These are phyloP conservation scores for Ryuthela nishihirai DNA, from an alignment of 2,888 invertebrate genomes.

Conservation along the genomic window DNA sequence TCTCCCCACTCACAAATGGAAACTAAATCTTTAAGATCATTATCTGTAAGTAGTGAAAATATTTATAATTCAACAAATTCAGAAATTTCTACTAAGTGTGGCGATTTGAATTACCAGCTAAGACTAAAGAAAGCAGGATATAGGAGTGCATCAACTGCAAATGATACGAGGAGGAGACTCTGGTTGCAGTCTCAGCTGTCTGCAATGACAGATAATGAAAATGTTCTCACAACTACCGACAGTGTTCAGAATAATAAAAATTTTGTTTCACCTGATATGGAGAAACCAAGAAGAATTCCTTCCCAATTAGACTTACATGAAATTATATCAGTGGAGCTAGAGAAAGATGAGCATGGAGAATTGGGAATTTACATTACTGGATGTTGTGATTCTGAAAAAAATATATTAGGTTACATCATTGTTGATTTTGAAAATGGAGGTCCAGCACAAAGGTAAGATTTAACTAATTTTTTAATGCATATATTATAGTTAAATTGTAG, in stretches of 20 bases:
- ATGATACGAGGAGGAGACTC: constrained; percentile 16
- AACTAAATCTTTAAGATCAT: constrained; percentile 26
- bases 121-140: constrained; percentile 31
- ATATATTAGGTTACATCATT: constrained; percentile 53
- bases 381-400: constrained; percentile 33
- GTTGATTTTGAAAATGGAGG: constrained; percentile 64
- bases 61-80: no score
- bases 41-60: constrained; percentile 21
- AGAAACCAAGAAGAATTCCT: constrained; percentile 11
- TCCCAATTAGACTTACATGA: constrained; percentile 31
- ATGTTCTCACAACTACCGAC: constrained; percentile 24
- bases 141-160: constrained; percentile 24
- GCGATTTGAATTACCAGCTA: constrained; percentile 35
- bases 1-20: constrained; percentile 20
- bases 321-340: constrained; percentile 56
- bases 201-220: constrained; percentile 21
- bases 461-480: no score
- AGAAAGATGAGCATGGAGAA: constrained; percentile 61
- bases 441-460: constrained; percentile 58
- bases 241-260: constrained; percentile 16
- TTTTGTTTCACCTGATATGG: constrained; percentile 11
- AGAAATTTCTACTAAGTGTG: constrained; percentile 20
- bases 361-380: constrained; percentile 65
- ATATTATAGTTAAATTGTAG: no score
- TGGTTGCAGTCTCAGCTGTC: constrained; percentile 30